Conservation (phyloP, 1,140 invertebrate species). For the Cydia fagiglandana region DNA sequence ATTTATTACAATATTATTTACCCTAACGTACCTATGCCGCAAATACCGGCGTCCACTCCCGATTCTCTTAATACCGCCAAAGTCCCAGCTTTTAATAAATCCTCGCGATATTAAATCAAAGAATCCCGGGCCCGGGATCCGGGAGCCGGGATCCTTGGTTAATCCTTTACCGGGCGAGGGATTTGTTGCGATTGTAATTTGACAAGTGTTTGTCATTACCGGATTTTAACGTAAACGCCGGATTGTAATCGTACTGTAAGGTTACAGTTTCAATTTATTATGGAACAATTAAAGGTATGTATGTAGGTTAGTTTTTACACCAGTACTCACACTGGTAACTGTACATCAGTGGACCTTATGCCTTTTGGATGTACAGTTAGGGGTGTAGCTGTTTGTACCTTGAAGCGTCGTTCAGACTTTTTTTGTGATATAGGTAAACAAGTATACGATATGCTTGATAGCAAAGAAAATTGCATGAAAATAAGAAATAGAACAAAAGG, state of each 20-base stretch:
- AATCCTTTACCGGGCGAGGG: slow-evolving; percentile 13
- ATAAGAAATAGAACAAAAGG: no score
- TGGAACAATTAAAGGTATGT: not conserved
- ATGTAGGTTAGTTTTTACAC: no score
- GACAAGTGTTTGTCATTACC: not conserved
- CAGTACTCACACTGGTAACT: no score
- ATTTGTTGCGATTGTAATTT: slow-evolving; percentile 7
- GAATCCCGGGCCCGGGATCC: not conserved
- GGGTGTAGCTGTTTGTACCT: no score
- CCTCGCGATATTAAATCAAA: slow-evolving; percentile 30
- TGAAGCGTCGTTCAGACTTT: no score
- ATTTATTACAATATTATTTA: not conserved
- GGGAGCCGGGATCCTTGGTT: not conserved
- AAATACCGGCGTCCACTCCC: not conserved
- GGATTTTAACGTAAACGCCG: not conserved
- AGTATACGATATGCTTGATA: no score
- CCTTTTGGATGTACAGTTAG: no score
- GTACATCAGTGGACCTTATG: no score
- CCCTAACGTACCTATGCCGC: not conserved
- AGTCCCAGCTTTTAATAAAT: slow-evolving; percentile 30
- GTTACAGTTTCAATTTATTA: not conserved
- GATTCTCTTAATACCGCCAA: slow-evolving; percentile 17
- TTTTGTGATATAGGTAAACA: no score
- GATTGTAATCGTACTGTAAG: not conserved
- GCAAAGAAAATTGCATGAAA: no score